phyloP scores from a whole-genome alignment of 2,888 invertebrate genomes.

The Salticus scenicus region DNA sequence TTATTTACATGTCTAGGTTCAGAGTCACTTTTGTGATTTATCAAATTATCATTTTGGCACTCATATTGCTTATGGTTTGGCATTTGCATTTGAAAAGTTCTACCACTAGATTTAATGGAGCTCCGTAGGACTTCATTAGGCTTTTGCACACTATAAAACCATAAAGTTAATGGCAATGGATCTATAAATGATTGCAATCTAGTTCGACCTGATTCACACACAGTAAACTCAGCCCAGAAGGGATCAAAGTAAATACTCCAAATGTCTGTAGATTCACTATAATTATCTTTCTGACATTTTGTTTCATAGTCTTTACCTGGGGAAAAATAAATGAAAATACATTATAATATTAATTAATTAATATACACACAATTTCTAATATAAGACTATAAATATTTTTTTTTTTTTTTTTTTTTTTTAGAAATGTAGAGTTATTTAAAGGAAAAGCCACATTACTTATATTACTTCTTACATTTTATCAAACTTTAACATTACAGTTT shows the following conservation, averaged over 20 bases:
- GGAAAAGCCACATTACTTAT: no score
- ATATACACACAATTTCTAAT: no score
- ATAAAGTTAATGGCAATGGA: conserved; percentile 88
- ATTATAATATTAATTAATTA: background rate
- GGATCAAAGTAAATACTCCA: conserved; percentile 92
- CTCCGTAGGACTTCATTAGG: conserved; percentile 42
- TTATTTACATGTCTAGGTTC: conserved; percentile 18
- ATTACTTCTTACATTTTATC: no score
- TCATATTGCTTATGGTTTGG: conserved; percentile 42
- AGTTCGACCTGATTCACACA: conserved; percentile 81
- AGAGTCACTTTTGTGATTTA: conserved; percentile 16
- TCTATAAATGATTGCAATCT: conserved; percentile 77
- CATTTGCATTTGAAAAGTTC: conserved; percentile 41
- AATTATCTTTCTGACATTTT: conserved; percentile 19
- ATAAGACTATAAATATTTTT: no score
- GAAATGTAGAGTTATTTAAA: no score
- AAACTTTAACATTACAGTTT: no score
- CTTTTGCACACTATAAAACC: conserved; percentile 82
- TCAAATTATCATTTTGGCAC: conserved; percentile 49
- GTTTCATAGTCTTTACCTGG: conserved; percentile 39
- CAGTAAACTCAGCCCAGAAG: conserved; percentile 93
- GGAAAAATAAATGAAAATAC: background rate
- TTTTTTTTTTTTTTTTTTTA: no score
- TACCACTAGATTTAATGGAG: conserved; percentile 20
- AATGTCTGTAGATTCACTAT: conserved; percentile 78